These are phyloP conservation scores for Linyphia triangularis DNA, from an alignment of 2,888 invertebrate genomes.

Conservation along the genomic window DNA sequence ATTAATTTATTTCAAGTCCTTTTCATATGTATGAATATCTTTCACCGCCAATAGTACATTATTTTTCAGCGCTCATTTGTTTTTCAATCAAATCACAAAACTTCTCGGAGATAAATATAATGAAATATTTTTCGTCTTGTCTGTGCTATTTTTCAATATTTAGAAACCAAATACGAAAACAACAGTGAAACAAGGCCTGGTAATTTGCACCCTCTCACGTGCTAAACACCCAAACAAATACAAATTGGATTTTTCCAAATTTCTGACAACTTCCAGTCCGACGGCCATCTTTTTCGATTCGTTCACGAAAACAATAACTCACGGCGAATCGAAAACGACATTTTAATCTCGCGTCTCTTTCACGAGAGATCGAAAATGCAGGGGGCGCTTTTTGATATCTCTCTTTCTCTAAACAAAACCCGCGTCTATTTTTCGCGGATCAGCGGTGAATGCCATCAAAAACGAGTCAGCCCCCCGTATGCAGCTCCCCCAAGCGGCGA, in stretches of 20 bases:
- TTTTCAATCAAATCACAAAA: no score
- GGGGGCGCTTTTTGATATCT: neutral
- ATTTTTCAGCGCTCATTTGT: no score
- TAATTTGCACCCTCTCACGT: no score
- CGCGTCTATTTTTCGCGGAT: constrained; percentile 36
- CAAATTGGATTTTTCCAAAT: constrained; percentile 37
- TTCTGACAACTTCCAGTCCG: constrained; percentile 33
- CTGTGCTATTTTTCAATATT: no score
- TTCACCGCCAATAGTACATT: no score
- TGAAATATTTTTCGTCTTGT: no score
- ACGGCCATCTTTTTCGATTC: constrained; percentile 14
- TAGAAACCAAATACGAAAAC: no score
- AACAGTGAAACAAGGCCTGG: no score
- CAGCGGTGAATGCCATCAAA: constrained; percentile 60
- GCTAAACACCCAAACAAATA: constrained; percentile 11
- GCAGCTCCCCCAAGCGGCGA: constrained; percentile 45
- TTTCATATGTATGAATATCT: no score
- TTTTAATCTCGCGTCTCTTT: constrained; percentile 59
- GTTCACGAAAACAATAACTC: constrained; percentile 28
- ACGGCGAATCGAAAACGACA: constrained; percentile 50
- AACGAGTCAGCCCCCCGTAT: constrained; percentile 44
- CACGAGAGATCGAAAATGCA: neutral
- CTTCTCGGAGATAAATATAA: no score
- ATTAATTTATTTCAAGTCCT: no score
- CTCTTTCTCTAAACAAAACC: neutral